A percentile compares a stretch with the other conserved stretches of the same genome.
phyloP scores from a whole-genome alignment of 2,113 vertebrate genomes.

The Pleuronectes platessa region DNA sequence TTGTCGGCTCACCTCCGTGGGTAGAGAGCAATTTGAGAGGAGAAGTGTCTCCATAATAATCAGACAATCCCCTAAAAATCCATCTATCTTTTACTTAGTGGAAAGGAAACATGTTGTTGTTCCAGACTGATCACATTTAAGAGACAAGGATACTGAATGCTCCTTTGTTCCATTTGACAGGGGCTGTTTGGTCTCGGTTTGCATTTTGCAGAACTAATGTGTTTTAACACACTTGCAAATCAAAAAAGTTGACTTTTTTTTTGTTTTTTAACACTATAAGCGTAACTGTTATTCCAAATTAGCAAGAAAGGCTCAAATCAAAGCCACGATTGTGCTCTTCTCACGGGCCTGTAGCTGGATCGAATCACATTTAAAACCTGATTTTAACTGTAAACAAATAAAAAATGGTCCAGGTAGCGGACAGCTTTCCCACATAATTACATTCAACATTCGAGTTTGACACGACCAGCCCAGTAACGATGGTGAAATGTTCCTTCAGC shows the following conservation, averaged over 20 bases:
- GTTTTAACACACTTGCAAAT: constrained; percentile 3
- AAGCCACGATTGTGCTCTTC: not conserved
- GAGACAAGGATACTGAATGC: not conserved
- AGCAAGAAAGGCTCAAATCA: not conserved
- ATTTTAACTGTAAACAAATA: constrained; percentile 14
- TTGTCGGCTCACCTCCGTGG: constrained; percentile 18
- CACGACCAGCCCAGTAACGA: constrained; percentile 28
- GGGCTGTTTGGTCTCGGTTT: constrained; percentile 5
- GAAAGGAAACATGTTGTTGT: not conserved
- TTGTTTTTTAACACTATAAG: not conserved
- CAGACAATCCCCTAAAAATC: constrained; percentile 20
- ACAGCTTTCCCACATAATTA: not conserved
- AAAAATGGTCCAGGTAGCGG: not conserved
- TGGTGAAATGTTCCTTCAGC: constrained; percentile 31
- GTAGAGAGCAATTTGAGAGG: constrained; percentile 1
- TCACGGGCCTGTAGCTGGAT: not conserved
- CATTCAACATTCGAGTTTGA: constrained; percentile 40
- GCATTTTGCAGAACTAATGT: not conserved
- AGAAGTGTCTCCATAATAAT: constrained; percentile 33
- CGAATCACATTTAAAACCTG: not conserved
- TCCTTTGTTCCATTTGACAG: not conserved
- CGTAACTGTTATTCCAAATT: not conserved
- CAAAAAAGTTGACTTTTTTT: not conserved
- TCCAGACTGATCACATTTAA: not conserved
- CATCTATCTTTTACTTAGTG: constrained; percentile 1